phyloP scores from a whole-genome alignment of 1,140 invertebrate genomes.

The Philopotamus ludificatus region DNA sequence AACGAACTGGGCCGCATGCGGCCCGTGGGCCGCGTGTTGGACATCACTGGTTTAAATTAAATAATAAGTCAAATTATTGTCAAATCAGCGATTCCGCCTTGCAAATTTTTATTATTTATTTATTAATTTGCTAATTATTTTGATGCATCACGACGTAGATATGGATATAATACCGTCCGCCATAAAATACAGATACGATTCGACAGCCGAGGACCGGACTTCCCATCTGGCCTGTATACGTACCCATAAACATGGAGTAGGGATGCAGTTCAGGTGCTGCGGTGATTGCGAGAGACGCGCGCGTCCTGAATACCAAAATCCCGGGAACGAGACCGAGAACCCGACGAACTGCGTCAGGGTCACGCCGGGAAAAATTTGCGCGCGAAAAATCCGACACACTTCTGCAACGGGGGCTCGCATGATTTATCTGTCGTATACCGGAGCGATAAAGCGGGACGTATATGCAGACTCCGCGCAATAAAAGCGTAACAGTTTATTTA shows the following conservation, averaged over 20 bases:
- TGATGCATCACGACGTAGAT: not conserved
- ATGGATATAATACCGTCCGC: not conserved
- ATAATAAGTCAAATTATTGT: too few relatives aligned
- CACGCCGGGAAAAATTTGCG: not conserved
- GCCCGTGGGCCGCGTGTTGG: too few relatives aligned
- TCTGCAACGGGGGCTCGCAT: not conserved
- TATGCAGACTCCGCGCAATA: not conserved
- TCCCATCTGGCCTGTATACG: conserved; percentile 6
- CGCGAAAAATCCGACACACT: not conserved
- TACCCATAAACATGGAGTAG: not conserved
- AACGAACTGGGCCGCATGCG: too few relatives aligned
- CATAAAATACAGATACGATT: not conserved
- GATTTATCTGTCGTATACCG: not conserved
- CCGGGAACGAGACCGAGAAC: conserved; percentile 16
- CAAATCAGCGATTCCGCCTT: not conserved
- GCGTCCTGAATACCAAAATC: conserved; percentile 23
- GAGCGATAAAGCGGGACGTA: not conserved
- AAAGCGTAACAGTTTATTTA: not conserved
- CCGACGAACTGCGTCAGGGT: conserved; percentile 17
- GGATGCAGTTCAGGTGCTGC: conserved; percentile 26
- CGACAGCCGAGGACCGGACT: not conserved
- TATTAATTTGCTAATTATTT: not conserved
- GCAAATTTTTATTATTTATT: not conserved
- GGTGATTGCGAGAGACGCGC: conserved; percentile 16
- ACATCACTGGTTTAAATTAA: too few relatives aligned